These are phyloP conservation scores for Drosophila ambigua DNA, from an alignment of 1,140 invertebrate genomes.

Conservation along the genomic window DNA sequence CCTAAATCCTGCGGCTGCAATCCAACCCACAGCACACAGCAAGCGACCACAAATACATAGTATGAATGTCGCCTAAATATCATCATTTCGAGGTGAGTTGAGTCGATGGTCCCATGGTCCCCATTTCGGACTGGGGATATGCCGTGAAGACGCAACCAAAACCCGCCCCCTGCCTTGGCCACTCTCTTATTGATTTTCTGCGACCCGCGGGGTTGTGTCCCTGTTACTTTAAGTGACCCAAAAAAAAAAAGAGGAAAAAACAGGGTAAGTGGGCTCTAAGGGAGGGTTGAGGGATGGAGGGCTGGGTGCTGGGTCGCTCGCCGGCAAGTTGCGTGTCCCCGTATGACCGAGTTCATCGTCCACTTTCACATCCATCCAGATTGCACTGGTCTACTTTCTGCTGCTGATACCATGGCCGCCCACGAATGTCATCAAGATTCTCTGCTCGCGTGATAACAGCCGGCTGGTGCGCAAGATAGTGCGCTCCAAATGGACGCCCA, in stretches of 20 bases:
- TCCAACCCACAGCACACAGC: conserved; percentile 14
- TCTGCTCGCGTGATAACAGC: conserved; percentile 94
- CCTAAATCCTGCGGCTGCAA: conserved; percentile 14
- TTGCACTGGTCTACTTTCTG: conserved; percentile 69
- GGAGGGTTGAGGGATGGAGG: conserved; percentile 11
- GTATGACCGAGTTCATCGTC: conserved; percentile 7
- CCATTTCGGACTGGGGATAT: conserved; percentile 4
- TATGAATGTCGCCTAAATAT: conserved; percentile 90
- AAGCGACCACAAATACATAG: conserved; percentile 76
- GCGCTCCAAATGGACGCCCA: conserved; percentile 95
- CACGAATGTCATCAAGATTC: conserved; percentile 92
- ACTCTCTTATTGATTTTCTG: conserved; percentile 63
- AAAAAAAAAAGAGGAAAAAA: conserved; percentile 53
- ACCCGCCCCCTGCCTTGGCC: conserved; percentile 3
- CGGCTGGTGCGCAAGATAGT: conserved; percentile 94
- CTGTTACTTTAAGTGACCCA: conserved; percentile 70
- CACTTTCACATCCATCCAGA: conserved; percentile 37
- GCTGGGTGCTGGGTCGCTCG: conserved; percentile 4
- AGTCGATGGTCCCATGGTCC: conserved; percentile 7
- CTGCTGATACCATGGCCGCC: conserved; percentile 93
- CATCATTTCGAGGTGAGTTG: conserved; percentile 89
- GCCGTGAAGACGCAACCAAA: conserved; percentile 13
- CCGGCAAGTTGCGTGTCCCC: conserved; percentile 52
- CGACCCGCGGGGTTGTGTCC: conserved; percentile 32
- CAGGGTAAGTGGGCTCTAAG: background rate